Evolutionary conservation across 1,140 invertebrate species (phyloP), one percentile per base, ranked within the genome.

Genomic region (Sarcophaga bullata): DNA sequence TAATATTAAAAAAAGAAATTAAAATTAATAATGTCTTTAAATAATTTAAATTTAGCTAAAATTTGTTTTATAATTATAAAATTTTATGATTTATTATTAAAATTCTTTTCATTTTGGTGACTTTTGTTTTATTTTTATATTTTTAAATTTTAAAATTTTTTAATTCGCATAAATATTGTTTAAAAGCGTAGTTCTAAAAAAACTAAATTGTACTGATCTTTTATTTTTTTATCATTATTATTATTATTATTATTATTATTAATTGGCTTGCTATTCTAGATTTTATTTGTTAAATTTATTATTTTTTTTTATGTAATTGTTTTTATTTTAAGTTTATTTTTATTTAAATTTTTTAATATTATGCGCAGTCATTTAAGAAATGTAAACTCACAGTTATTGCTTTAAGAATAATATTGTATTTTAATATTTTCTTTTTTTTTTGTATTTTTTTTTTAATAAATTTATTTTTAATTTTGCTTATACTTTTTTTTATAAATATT

Each of bases 161-260:
- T 25, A 78, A 78, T 78, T 62, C 52, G 75, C 75, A 52, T 9
- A 78, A 52, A 78, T 49, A 50, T 78, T 49, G 10, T 62, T 68
- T 50, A 48, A 46, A 80, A 15, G 17, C 13, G 10, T 50, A 81
- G 72, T 72, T 47, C 47, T 72, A 81, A 17, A 50, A n/a, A n/a
- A 25, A 52, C 15, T 13, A 82, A 82, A 82, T 82, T 82, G 81
- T 82, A 82, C 81, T 82, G 81, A 82, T 82, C 49, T 82, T 46
- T 82, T 73, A 54, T 52, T 54, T n/a, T 19, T 80, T 2, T 37
- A 6, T 72, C 47, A n/a, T 73, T 49, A 81, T 46, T 58, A 37
- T 58, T 73, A 37, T 49, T 80, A 6, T 72, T 68, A n/a, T 73
- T 49, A 81, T 46, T 58, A 37, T 58, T 73, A 37, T 76, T 25